Conservation (phyloP, 2,888 invertebrate species). For the Drosophila merina region DNA sequence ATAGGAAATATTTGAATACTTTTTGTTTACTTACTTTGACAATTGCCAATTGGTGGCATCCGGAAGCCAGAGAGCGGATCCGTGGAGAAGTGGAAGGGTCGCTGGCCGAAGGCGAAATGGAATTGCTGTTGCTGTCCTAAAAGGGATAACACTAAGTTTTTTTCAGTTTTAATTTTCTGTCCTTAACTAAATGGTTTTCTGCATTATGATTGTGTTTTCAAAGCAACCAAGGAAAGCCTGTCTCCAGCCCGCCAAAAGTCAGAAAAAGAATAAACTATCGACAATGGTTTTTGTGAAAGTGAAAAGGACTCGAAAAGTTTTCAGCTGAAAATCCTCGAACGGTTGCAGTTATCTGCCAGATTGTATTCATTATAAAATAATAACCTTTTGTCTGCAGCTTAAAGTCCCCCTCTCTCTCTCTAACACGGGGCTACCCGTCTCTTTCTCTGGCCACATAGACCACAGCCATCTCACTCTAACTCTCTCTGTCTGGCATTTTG, state of each 20-base stretch:
- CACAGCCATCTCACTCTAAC: conserved; percentile 4
- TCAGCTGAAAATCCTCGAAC: conserved; percentile 25
- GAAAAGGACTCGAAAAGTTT: conserved; percentile 43
- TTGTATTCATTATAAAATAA: conserved; percentile 81
- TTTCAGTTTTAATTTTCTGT: conserved; percentile 84
- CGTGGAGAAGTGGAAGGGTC: conserved; percentile 94
- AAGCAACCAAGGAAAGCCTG: no score
- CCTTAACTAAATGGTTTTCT: conserved; percentile 78
- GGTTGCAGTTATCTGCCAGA: conserved; percentile 58
- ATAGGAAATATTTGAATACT: background rate
- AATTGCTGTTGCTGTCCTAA: conserved; percentile 98
- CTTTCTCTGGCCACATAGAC: conserved; percentile 5
- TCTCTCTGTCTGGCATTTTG: conserved; percentile 37
- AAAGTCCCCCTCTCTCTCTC: conserved; percentile 24
- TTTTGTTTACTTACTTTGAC: conserved; percentile 90
- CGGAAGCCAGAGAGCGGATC: conserved; percentile 94
- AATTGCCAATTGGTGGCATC: conserved; percentile 95
- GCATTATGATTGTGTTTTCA: background rate
- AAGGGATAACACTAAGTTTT: conserved; percentile 92
- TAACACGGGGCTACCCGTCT: background rate
- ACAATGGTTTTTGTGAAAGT: conserved; percentile 37
- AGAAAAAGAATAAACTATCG: conserved; percentile 25
- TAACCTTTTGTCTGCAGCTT: conserved; percentile 70
- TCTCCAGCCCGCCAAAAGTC: no score
- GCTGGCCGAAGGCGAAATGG: conserved; percentile 95